A percentile compares a stretch with the other conserved stretches of the same genome.
Evolutionary conservation across 2,797 vertebrate species (phyloP).

Genomic region (Leuciscus waleckii): DNA sequence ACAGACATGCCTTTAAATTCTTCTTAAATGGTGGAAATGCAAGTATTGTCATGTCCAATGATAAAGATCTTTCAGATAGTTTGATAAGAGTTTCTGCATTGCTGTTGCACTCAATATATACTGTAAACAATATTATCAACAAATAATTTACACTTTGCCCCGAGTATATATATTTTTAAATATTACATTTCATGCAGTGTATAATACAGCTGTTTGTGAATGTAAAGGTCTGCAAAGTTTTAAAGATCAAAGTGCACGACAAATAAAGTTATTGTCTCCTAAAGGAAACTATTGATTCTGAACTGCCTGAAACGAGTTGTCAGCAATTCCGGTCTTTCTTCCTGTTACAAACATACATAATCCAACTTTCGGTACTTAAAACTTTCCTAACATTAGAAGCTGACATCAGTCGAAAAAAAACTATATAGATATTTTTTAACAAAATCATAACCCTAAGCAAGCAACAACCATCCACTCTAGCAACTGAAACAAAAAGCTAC

Average conservation of each 20-base stretch:
- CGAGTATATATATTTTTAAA: too few species aligned
- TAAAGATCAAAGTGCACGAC: background rate
- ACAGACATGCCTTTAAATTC: slow-evolving; percentile 34
- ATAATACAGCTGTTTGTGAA: background rate
- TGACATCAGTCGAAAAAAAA: background rate
- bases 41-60: slow-evolving; percentile 31
- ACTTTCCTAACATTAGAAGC: background rate
- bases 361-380: background rate
- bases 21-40: slow-evolving; percentile 23
- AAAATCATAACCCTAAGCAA: background rate
- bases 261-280: background rate
- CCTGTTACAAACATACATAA: background rate
- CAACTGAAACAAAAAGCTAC: too few species aligned
- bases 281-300: background rate
- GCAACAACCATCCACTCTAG: background rate
- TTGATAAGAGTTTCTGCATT: background rate
- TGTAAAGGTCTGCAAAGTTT: background rate
- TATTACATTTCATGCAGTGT: too few species aligned
- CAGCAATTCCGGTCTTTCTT: background rate
- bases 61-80: slow-evolving; percentile 1
- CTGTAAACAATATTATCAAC: too few species aligned
- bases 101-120: background rate
- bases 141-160: too few species aligned
- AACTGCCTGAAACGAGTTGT: background rate
- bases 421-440: too few species aligned